A percentile compares a stretch with the other conserved stretches of the same genome.
Evolutionary conservation across 2,797 vertebrate species (phyloP).

Genomic region (Semaprochilodus insignis): DNA sequence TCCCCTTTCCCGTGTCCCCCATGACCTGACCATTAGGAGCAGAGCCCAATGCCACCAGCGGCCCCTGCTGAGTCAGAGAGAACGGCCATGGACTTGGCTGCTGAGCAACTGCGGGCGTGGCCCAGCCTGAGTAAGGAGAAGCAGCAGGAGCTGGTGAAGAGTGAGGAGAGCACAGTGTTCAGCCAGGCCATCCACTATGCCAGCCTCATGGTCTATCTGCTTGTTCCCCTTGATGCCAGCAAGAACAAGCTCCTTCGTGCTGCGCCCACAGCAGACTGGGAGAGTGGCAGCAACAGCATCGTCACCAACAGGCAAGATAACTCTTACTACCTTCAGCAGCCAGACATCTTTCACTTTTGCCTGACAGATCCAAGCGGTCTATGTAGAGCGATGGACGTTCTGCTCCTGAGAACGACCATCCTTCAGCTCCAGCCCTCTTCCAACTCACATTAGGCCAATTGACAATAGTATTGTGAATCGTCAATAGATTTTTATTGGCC

Average conservation of each 20-base stretch:
- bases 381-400: not conserved
- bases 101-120: constrained; percentile 91
- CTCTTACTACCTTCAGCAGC: not conserved
- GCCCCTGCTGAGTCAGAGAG: constrained; percentile 76
- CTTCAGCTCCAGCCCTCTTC: too few species aligned
- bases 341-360: not conserved
- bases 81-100: constrained; percentile 96
- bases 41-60: constrained; percentile 45
- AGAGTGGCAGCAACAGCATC: constrained; percentile 98
- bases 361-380: not conserved
- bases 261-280: constrained; percentile 91
- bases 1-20: not conserved
- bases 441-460: too few species aligned
- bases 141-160: constrained; percentile 93
- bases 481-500: too few species aligned
- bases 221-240: constrained; percentile 94
- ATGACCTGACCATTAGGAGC: constrained; percentile 72
- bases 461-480: too few species aligned
- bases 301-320: constrained; percentile 90
- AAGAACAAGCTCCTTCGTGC: constrained; percentile 92
- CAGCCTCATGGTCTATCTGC: constrained; percentile 96
- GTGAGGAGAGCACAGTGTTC: constrained; percentile 97
- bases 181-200: constrained; percentile 99
- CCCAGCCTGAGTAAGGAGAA: constrained; percentile 88
- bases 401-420: too few species aligned